Base-by-base conservation (phyloP, 1,140 invertebrate species). In the Dreissena polymorpha region DNA sequence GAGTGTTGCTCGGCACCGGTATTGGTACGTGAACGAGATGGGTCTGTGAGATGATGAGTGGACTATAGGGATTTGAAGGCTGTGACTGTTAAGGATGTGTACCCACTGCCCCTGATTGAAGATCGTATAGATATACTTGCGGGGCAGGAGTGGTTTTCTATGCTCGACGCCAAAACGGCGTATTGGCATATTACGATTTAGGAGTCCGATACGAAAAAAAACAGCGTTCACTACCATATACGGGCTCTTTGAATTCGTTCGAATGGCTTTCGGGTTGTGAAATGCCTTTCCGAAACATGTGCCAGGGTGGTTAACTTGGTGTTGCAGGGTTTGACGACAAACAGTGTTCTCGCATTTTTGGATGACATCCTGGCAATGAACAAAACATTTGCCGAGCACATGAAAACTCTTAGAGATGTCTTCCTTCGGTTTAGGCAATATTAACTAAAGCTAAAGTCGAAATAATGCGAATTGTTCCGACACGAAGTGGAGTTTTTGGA, bases 281-380 rank as follows among this genome's bases (percentile, higher is more conserved):
- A 84, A 84, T 65, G 74, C 83, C 6, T n/a, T n/a, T 8, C 57
- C 57, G 27, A 18, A 14, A 84, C 74, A 6, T 84, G 72, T 39
- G 21, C 27, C 18, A 60, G 75, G 67, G 39, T 39, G 21, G 76
- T 84, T 65, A 53, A 86, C 12, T 27, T 69, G 1, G 63, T 86
- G 18, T 51, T 87, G 10, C 25, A 50, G 16, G 72, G 60, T 14
- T 53, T 85, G 14, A 55, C 76, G 29, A 83, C 73, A 53, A 73
- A 71, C 1, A 67, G 8, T 25, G 0, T 50, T 18, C 39, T 86
- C 10, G 23, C 76, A 14, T 86, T 81, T 60, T 53, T 86, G 60
- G 85, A 86, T 77, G 87, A 87, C 65, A 71, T 82, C n/a, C 81
- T 85, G 12, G 78, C 83, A 0, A 57, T 67, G 49, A 67, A 50